Evolutionary conservation across 2,888 invertebrate genomes (phyloP), one percentile per base, ranked within the genome.

Genomic region (Tetragonula carbonaria): DNA sequence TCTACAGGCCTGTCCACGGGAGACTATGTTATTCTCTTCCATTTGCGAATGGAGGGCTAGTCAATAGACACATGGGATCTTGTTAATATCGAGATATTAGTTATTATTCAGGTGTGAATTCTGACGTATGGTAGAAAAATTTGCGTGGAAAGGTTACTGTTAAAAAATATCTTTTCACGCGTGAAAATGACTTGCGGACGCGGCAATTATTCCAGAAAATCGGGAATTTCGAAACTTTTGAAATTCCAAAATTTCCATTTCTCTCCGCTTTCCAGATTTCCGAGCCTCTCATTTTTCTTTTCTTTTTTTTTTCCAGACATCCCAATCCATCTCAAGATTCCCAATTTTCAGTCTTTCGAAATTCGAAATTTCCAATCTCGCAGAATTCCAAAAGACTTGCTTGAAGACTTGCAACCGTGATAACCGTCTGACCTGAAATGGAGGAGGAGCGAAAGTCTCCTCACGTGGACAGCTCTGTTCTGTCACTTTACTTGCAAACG

Each of bases 1-100:
- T 38, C n/a, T 16, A 55, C 38, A 18, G 65, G 53, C 62, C 62
- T 73, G 59, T 73, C 73, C 73, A 73, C 33, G 38, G n/a, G 38
- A 38, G n/a, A 5, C 4, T 8, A 2, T 18, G 21, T n/a, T 6
- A 21, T 55, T 28, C 21, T 33, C n/a, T 16, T 8, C n/a, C 28
- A 14, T 33, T 38, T 57, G 13, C 21, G 23, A 23, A 16, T 0
- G 8, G 8, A 62, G 45, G 8, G 8, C 45, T 45, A 11, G 45
- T 11, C 45, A 8, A 8, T 45, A 8, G 11, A 45, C 8, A 1
- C 8, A 1, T 28, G 16, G 16, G 23, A 4, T 8, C 11, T 45
- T 45, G 45, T 11, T 11, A n/a, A 14, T 14, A 45, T 2, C 8
- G 3, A 2, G 38, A 18, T 5, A 38, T 65, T 11, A 33, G 11